These are phyloP conservation scores for Drosophila formosana DNA, from an alignment of 2,888 invertebrate species.

Conservation along the genomic window DNA sequence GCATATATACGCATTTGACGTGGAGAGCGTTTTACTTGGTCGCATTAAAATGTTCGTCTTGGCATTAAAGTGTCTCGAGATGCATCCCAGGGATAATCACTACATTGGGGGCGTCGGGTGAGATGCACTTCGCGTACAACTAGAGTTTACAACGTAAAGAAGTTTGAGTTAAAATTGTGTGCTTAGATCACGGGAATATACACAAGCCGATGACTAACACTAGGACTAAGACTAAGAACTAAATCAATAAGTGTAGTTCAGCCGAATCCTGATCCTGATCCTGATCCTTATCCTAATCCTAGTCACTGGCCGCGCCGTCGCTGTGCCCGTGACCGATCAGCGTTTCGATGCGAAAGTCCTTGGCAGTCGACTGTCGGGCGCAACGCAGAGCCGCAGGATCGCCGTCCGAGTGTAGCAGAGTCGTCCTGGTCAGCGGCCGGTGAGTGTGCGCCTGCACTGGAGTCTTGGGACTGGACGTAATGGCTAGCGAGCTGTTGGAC, in stretches of 20 bases:
- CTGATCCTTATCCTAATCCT: constrained; percentile 40
- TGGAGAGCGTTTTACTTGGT: constrained; percentile 68
- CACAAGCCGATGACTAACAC: constrained; percentile 29
- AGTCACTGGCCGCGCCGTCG: constrained; percentile 78
- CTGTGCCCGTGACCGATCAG: constrained; percentile 81
- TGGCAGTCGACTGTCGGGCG: constrained; percentile 80
- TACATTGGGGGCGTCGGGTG: constrained; percentile 38
- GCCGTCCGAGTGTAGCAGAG: constrained; percentile 66
- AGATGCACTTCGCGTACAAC: constrained; percentile 40
- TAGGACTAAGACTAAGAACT: constrained; percentile 3
- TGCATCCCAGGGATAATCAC: constrained; percentile 49
- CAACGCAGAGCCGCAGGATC: constrained; percentile 72
- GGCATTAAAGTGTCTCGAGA: constrained; percentile 45
- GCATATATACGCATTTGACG: constrained; percentile 52
- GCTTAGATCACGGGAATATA: constrained; percentile 67
- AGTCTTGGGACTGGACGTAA: constrained; percentile 75
- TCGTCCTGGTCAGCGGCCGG: constrained; percentile 39
- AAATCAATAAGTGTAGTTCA: background rate
- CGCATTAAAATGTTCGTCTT: constrained; percentile 68
- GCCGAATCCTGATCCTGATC: constrained; percentile 28
- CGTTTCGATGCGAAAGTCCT: constrained; percentile 85
- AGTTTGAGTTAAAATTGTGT: constrained; percentile 57
- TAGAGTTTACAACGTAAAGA: constrained; percentile 57
- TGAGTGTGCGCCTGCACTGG: constrained; percentile 44
- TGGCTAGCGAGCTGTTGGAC: constrained; percentile 74